phyloP scores from a whole-genome alignment of 2,797 vertebrate genomes.

The Sorex maritimensis region DNA sequence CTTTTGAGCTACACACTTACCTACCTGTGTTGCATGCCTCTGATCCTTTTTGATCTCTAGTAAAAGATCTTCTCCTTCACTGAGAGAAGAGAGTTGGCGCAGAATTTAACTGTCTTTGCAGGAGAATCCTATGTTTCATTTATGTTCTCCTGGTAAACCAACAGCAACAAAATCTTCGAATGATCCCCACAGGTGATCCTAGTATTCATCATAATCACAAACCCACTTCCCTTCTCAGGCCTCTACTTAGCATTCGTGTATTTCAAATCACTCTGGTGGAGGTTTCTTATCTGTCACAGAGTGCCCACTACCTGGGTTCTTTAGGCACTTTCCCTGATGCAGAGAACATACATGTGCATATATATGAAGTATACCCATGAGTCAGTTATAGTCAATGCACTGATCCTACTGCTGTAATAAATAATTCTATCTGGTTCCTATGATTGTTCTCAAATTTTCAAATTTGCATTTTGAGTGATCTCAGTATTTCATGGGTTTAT shows the following conservation, averaged over 20 bases:
- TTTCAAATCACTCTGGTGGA: neutral
- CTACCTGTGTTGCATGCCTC: constrained; percentile 72
- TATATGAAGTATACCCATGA: neutral
- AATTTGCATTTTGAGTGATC: neutral
- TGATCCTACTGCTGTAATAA: neutral
- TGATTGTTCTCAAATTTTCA: neutral
- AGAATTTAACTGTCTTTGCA: constrained; percentile 76
- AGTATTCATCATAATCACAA: constrained; percentile 43
- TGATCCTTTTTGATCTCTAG: constrained; percentile 72
- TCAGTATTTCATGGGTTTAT: neutral
- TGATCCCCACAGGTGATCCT: constrained; percentile 36
- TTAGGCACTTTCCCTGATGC: neutral
- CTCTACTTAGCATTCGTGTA: neutral
- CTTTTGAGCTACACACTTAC: constrained; percentile 69
- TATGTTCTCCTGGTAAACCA: constrained; percentile 36
- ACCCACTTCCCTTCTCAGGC: neutral
- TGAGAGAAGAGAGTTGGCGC: constrained; percentile 74
- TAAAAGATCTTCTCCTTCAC: constrained; percentile 76
- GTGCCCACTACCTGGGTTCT: neutral
- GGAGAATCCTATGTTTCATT: constrained; percentile 72
- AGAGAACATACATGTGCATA: neutral
- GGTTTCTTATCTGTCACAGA: neutral
- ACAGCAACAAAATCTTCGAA: constrained; percentile 46
- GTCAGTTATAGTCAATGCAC: neutral
- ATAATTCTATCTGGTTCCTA: constrained; percentile 1